Base-by-base conservation (phyloP, 1,140 invertebrate genomes). In the Portunus trituberculatus region DNA sequence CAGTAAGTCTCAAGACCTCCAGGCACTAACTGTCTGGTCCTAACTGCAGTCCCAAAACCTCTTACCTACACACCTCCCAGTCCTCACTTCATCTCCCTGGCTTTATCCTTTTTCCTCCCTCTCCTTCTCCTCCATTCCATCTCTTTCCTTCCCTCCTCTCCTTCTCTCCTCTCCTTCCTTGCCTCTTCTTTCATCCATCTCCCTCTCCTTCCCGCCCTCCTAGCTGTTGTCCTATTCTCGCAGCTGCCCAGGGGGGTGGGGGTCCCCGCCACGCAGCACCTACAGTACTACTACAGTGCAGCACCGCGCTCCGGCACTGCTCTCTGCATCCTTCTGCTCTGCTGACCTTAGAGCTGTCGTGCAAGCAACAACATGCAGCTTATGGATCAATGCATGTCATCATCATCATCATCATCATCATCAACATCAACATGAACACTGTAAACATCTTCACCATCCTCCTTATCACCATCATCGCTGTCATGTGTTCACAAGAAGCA, bases 361-460 rank as follows among this genome's bases (percentile, higher is more conserved):
- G 67, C 67, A 76, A 76, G 67, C 67, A 76, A n/a, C 67, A 76
- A 76, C 67, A n/a, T 76, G 67, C 67, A 76, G 25, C 20, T 25
- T n/a, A 12, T 87, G 28, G n/a, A 20, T 87, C 84, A 87, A 28
- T 87, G 84, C 39, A 46, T 32, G 84, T 87, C 32, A 76, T 76
- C 67, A 76, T 76, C 67, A 76, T 76, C 67, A n/a, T 76, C 31
- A 88, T 46, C 31, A 88, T 39, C 16, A 88, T 32, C 45, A 46
- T 39, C 31, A 46, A 29, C n/a, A 39, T 32, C 86, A 46, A 32
- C 31, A 88, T 45, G 20, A 52, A 4, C 52, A 31, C 87, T 14
- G 46, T 52, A 16, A 46, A 48, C 32, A 91, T 12, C 52, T 48
- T 91, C 45, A 91, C 46, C 89, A 91, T 52, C 25, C 28, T 88